A percentile compares a stretch with the other conserved stretches of the same genome.
Evolutionary conservation across 92 coral and sea anemone genomes (phyloP).

Genomic region (Epizoanthus scotinus): DNA sequence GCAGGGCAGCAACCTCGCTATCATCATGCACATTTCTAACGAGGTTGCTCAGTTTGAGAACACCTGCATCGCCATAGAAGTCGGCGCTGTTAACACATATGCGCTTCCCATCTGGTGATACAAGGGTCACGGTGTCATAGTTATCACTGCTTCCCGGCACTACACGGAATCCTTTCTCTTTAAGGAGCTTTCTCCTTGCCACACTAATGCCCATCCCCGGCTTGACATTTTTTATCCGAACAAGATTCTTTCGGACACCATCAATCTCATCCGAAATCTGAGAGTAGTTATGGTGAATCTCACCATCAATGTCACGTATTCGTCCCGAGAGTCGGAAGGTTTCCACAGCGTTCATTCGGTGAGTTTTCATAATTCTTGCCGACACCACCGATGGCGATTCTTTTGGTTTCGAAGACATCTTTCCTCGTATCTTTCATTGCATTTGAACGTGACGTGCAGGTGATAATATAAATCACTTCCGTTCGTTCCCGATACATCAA

Average conservation of each 20-base stretch:
- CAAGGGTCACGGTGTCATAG: slow-evolving; percentile 49
- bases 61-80: slow-evolving; percentile 68
- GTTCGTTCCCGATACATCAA: neutral
- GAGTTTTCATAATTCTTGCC: slow-evolving; percentile 69
- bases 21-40: slow-evolving; percentile 12
- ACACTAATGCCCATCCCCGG: slow-evolving; percentile 70
- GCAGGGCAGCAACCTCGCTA: neutral
- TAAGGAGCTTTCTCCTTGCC: slow-evolving; percentile 72
- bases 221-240: slow-evolving; percentile 65
- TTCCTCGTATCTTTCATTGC: neutral
- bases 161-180: slow-evolving; percentile 70
- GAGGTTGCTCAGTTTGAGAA: slow-evolving; percentile 47
- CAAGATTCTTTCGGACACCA: slow-evolving; percentile 73
- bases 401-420: slow-evolving; percentile 54
- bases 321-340: slow-evolving; percentile 75
- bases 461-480: neutral
- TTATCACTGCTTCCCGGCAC: slow-evolving; percentile 54
- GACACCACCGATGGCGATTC: slow-evolving; percentile 84
- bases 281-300: slow-evolving; percentile 65
- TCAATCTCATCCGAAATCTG: slow-evolving; percentile 87
- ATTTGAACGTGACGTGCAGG: neutral
- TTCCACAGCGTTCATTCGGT: slow-evolving; percentile 78
- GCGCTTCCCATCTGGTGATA: slow-evolving; percentile 65
- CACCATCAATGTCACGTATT: slow-evolving; percentile 65
- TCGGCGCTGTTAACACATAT: slow-evolving; percentile 57